These are phyloP conservation scores for Sternarchorhynchus goeldii DNA, from an alignment of 2,797 vertebrate species.

Conservation along the genomic window DNA sequence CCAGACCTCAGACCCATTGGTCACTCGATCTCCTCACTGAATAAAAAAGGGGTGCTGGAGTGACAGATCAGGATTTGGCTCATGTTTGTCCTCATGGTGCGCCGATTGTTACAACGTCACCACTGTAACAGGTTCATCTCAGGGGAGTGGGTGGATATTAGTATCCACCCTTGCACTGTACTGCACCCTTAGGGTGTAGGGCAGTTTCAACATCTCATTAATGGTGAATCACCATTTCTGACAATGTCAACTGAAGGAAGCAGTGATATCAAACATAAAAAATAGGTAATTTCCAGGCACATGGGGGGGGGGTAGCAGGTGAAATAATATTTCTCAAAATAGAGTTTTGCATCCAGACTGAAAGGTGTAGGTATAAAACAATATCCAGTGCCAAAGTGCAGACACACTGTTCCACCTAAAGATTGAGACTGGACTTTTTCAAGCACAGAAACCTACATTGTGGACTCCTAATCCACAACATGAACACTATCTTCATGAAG, in stretches of 20 bases:
- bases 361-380: too few species aligned
- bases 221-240: slow-evolving; percentile 10
- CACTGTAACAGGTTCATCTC: slow-evolving; percentile 47
- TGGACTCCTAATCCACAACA: too few species aligned
- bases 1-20: slow-evolving; percentile 6
- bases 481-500: too few species aligned
- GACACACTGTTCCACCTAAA: too few species aligned
- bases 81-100: slow-evolving; percentile 36
- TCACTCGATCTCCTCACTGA: slow-evolving; percentile 53
- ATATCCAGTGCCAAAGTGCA: too few species aligned
- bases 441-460: too few species aligned
- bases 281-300: slow-evolving; percentile 3
- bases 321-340: slow-evolving; percentile 24
- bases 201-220: slow-evolving; percentile 38
- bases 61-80: slow-evolving; percentile 43
- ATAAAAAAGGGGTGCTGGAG: slow-evolving; percentile 9
- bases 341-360: background rate
- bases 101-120: slow-evolving; percentile 13
- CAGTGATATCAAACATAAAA: slow-evolving; percentile 13
- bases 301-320: background rate
- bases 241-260: slow-evolving; percentile 14
- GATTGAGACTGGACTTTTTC: too few species aligned
- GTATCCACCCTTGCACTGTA: slow-evolving; percentile 52
- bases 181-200: slow-evolving; percentile 21
- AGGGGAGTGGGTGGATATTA: slow-evolving; percentile 3